phyloP scores from a whole-genome alignment of 2,888 invertebrate genomes.

The Amaurobius ferox region DNA sequence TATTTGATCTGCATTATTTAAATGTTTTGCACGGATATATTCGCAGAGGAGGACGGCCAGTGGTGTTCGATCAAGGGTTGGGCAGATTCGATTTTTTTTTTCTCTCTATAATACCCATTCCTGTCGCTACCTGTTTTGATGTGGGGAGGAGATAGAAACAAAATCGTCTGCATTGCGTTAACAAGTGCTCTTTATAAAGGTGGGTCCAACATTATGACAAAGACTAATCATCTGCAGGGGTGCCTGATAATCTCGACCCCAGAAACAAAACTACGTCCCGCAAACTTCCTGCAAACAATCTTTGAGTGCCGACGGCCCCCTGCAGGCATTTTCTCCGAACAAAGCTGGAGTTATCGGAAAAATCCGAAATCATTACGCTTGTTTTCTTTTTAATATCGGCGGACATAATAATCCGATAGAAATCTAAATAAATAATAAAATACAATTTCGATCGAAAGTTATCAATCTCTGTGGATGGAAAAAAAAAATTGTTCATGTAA shows the following conservation, averaged over 20 bases:
- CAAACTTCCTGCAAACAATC: neutral
- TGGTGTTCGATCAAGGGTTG: neutral
- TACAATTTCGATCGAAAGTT: neutral
- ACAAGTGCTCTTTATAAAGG: neutral
- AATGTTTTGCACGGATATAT: no score
- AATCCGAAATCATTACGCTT: neutral
- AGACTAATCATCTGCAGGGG: neutral
- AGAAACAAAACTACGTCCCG: neutral
- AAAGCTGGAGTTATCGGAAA: neutral
- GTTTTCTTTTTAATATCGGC: neutral
- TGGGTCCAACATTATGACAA: neutral
- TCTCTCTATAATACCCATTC: neutral
- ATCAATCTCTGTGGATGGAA: no score
- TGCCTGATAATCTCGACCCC: neutral
- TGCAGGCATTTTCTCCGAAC: neutral
- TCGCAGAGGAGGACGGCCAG: neutral
- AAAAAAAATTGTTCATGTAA: no score
- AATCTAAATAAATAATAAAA: constrained; percentile 1
- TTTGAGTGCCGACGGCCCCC: no score
- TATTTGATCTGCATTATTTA: no score
- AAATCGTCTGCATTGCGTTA: neutral
- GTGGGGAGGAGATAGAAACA: neutral
- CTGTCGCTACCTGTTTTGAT: neutral
- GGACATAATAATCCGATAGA: neutral
- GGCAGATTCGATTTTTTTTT: neutral